Conservation (phyloP, 2,888 invertebrate genomes). For the Tridacna crocea region DNA sequence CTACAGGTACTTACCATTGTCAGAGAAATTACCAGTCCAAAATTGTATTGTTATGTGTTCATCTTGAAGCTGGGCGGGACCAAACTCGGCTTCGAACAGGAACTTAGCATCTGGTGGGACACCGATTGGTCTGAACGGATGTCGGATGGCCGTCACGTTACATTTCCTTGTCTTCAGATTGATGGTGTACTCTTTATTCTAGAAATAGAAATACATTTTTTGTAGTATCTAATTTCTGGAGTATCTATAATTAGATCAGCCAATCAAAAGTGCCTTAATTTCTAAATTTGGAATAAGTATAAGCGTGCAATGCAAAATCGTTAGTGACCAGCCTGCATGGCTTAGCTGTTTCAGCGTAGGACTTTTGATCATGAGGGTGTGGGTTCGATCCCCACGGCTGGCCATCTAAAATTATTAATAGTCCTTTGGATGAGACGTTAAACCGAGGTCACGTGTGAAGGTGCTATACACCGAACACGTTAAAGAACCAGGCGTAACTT, state of each 20-base stretch:
- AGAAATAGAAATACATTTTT: background rate
- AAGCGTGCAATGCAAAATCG: too few relatives aligned
- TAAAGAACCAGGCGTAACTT: too few relatives aligned
- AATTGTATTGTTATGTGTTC: conserved; percentile 64
- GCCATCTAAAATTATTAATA: too few relatives aligned
- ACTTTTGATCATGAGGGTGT: too few relatives aligned
- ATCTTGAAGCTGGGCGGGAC: conserved; percentile 66
- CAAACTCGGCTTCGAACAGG: conserved; percentile 66
- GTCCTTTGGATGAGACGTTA: too few relatives aligned
- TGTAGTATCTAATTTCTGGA: conserved; percentile 19
- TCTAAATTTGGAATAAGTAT: too few relatives aligned
- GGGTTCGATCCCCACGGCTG: too few relatives aligned
- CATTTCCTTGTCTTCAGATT: conserved; percentile 70
- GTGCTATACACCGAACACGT: too few relatives aligned
- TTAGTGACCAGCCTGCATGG: too few relatives aligned
- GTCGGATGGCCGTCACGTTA: conserved; percentile 60
- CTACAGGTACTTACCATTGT: conserved; percentile 42
- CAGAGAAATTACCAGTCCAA: conserved; percentile 64
- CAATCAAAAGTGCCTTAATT: too few relatives aligned
- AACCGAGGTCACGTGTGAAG: too few relatives aligned
- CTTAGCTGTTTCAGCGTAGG: too few relatives aligned
- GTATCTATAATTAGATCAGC: background rate
- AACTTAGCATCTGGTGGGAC: conserved; percentile 67
- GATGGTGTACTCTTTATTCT: conserved; percentile 72
- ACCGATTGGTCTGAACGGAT: conserved; percentile 67